phyloP scores from a whole-genome alignment of 2,888 invertebrate genomes.

The Chalcis sispes region DNA sequence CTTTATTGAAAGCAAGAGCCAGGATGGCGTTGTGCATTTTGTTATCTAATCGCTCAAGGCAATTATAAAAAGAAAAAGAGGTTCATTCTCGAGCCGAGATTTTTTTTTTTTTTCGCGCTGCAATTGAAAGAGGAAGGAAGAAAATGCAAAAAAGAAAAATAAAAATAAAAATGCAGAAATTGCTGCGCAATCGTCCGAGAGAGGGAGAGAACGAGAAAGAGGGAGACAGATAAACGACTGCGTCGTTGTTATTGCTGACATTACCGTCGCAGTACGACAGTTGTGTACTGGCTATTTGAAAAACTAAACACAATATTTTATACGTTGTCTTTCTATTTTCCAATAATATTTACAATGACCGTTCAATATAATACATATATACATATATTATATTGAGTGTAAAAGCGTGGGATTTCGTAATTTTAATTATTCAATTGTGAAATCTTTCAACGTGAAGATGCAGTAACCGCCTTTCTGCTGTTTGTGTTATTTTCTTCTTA shows the following conservation, averaged over 20 bases:
- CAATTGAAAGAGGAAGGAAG: background rate
- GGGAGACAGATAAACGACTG: too few species aligned
- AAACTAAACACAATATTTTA: too few species aligned
- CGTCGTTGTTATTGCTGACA: background rate
- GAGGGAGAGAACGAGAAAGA: too few species aligned
- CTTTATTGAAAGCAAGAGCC: constrained; percentile 4
- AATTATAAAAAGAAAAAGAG: too few species aligned
- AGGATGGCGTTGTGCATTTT: constrained; percentile 25
- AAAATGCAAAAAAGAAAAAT: constrained; percentile 1
- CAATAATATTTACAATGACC: background rate
- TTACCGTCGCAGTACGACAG: background rate
- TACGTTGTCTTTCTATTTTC: background rate
- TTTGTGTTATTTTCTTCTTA: too few species aligned
- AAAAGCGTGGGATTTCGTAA: background rate
- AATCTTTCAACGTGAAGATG: too few species aligned
- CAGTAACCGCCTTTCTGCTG: too few species aligned
- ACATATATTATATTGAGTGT: too few species aligned
- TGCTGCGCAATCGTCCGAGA: background rate
- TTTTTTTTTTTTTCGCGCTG: background rate
- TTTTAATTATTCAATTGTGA: background rate
- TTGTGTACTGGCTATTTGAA: background rate
- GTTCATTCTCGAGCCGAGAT: constrained; percentile 5
- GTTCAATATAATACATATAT: too few species aligned
- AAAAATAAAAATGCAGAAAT: constrained; percentile 20
- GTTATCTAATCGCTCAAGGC: constrained; percentile 38